phyloP scores from a whole-genome alignment of 1,140 invertebrate genomes.

The Pseudomyrmex cubaensis region DNA sequence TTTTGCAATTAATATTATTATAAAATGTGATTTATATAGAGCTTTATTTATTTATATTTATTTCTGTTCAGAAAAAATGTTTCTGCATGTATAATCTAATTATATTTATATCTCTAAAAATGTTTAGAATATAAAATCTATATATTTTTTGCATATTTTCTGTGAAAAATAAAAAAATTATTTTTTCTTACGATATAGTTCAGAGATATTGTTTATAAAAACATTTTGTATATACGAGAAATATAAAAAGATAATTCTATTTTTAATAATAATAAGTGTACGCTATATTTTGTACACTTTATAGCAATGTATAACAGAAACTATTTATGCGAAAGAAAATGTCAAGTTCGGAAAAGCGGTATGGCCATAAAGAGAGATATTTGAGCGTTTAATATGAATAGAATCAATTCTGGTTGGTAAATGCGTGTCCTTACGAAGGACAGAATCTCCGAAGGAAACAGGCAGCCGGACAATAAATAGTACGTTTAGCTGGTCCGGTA shows the following conservation, averaged over 20 bases:
- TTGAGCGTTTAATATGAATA: slow-evolving; percentile 9
- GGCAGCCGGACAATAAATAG: slow-evolving; percentile 67
- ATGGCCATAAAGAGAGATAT: background rate
- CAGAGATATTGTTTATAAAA: background rate
- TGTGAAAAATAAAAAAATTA: slow-evolving; percentile 3
- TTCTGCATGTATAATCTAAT: background rate
- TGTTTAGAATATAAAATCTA: background rate
- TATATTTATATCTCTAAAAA: background rate
- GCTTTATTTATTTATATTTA: background rate
- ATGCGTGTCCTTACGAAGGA: slow-evolving; percentile 12
- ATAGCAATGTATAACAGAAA: background rate
- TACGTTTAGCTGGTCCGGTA: slow-evolving; percentile 63
- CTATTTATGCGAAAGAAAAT: background rate
- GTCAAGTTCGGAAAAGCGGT: background rate
- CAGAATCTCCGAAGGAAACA: slow-evolving; percentile 37
- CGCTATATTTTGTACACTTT: background rate
- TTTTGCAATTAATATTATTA: background rate
- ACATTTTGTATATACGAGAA: too few species aligned
- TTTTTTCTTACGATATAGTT: background rate
- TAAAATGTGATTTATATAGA: background rate
- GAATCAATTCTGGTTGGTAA: slow-evolving; percentile 47
- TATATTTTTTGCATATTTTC: background rate
- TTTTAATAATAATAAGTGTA: too few species aligned
- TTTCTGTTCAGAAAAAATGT: background rate
- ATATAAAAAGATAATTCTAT: too few species aligned